Evolutionary conservation across 2,888 invertebrate species (phyloP).

Genomic region (Pinctada fucata): DNA sequence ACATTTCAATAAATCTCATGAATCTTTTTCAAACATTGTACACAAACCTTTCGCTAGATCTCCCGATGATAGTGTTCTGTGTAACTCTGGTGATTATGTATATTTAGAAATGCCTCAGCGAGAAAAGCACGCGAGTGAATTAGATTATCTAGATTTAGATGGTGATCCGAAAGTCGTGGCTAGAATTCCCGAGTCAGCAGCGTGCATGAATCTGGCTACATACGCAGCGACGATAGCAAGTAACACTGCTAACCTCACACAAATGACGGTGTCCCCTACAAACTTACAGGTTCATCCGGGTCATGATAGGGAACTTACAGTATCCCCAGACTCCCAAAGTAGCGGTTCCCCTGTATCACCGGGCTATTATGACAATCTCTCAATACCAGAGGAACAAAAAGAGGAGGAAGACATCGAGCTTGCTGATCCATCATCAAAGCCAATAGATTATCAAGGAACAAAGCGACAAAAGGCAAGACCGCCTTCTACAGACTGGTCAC

Average conservation of each 20-base stretch:
- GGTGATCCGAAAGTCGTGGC: slow-evolving; percentile 20
- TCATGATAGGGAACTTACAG: slow-evolving; percentile 38
- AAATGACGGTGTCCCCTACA: slow-evolving; percentile 74
- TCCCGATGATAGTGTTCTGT: slow-evolving; percentile 53
- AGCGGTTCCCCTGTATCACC: slow-evolving; percentile 70
- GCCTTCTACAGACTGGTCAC: slow-evolving; percentile 77
- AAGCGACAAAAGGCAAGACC: slow-evolving; percentile 74
- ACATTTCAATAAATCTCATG: slow-evolving; percentile 22
- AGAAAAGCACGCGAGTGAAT: slow-evolving; percentile 9
- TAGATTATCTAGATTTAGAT: slow-evolving; percentile 14
- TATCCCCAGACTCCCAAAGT: slow-evolving; percentile 59
- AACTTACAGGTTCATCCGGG: slow-evolving; percentile 53
- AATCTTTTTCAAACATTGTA: slow-evolving; percentile 45
- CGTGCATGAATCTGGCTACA: slow-evolving; percentile 72
- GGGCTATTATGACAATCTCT: slow-evolving; percentile 65
- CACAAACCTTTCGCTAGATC: slow-evolving; percentile 64
- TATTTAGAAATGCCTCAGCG: slow-evolving; percentile 56
- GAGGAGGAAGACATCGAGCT: slow-evolving; percentile 67
- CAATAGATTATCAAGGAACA: slow-evolving; percentile 73
- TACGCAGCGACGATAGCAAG: slow-evolving; percentile 76
- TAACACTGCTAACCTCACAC: slow-evolving; percentile 75
- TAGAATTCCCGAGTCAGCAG: slow-evolving; percentile 56
- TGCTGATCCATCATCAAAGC: slow-evolving; percentile 72
- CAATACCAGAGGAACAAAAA: slow-evolving; percentile 53
- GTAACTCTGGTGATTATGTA: slow-evolving; percentile 54